These are phyloP conservation scores for Colletes gigas DNA, from an alignment of 1,140 invertebrate genomes.

Conservation along the genomic window DNA sequence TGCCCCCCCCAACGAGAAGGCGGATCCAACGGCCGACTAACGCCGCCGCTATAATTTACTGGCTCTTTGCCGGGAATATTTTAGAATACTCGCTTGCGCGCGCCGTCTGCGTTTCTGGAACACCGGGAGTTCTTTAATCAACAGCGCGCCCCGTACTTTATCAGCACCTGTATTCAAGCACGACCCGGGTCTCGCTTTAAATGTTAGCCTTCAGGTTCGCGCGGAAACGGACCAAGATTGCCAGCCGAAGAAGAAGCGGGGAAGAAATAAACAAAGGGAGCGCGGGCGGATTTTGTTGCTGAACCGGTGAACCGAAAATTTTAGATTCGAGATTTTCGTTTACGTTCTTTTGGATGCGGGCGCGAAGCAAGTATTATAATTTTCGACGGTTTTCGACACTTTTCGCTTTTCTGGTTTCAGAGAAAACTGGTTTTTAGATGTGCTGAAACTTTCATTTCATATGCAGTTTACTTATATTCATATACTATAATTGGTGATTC, in stretches of 20 bases:
- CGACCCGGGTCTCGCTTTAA: background rate
- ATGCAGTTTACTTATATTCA: too few relatives aligned
- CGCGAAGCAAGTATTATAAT: too few relatives aligned
- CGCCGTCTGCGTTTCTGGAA: background rate
- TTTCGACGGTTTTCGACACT: too few relatives aligned
- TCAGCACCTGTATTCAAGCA: slow-evolving; percentile 16
- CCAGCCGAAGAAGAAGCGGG: background rate
- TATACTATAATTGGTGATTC: too few relatives aligned
- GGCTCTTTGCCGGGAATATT: slow-evolving; percentile 32
- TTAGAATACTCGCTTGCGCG: background rate
- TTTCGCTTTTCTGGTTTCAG: too few relatives aligned
- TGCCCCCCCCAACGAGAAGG: background rate
- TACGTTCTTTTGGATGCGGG: too few relatives aligned
- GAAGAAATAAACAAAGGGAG: background rate
- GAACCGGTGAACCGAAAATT: too few relatives aligned
- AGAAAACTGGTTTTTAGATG: too few relatives aligned
- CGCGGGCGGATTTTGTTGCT: too few relatives aligned
- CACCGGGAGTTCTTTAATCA: slow-evolving; percentile 10
- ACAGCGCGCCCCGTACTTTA: slow-evolving; percentile 10
- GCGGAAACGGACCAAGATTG: background rate
- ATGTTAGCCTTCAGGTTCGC: background rate
- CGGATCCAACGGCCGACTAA: slow-evolving; percentile 13
- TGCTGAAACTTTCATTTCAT: too few relatives aligned
- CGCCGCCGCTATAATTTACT: slow-evolving; percentile 18
- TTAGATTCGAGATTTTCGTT: too few relatives aligned